Conservation (phyloP, 2,888 invertebrate species). For the Glyphotaelius pellucidus region DNA sequence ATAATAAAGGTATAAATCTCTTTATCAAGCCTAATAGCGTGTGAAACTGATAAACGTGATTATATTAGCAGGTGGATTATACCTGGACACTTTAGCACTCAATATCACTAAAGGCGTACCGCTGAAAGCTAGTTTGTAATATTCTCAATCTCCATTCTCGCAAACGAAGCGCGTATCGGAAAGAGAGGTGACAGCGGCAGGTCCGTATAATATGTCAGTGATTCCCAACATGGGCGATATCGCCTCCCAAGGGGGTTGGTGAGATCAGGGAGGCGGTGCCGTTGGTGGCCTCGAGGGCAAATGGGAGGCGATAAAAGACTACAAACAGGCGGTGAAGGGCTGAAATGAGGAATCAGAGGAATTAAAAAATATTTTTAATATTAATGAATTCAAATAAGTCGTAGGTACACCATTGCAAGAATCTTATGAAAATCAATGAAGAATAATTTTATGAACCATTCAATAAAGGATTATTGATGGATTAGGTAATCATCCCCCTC, state of each 20-base stretch:
- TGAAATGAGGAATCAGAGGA: no score
- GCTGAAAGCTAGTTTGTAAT: neutral
- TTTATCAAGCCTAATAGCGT: slow-evolving; percentile 20
- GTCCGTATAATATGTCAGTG: neutral
- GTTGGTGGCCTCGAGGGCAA: neutral
- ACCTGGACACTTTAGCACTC: slow-evolving; percentile 2
- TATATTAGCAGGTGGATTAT: slow-evolving; percentile 3
- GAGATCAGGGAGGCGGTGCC: neutral
- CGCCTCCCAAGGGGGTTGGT: no score
- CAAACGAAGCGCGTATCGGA: neutral
- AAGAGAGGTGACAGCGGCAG: neutral
- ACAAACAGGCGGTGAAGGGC: no score
- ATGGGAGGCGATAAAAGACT: no score
- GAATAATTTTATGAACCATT: no score
- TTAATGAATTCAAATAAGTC: no score
- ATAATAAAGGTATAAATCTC: neutral
- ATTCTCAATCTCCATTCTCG: neutral
- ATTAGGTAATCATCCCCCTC: no score
- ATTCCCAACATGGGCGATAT: no score
- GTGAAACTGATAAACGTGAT: slow-evolving; percentile 25
- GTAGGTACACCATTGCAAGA: no score
- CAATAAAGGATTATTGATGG: no score
- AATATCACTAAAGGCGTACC: neutral
- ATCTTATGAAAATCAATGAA: no score
- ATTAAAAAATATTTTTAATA: no score